Base-by-base conservation (phyloP, 2,888 invertebrate species). In the Ceratothoa steindachneri region DNA sequence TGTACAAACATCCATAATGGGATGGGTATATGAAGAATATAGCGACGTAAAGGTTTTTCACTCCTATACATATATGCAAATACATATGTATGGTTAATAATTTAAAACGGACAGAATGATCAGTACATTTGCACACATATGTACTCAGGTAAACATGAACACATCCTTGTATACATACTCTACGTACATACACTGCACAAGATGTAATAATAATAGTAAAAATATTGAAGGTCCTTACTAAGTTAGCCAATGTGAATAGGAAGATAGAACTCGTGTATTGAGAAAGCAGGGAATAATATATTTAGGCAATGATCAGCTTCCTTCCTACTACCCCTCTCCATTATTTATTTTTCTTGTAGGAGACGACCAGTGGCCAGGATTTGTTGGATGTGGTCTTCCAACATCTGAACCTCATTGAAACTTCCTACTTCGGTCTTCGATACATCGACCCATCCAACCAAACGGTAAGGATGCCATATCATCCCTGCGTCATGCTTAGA, bases 391-490 rank as follows among this genome's bases (percentile, higher is more conserved):
- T 93, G 81, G 95, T 96, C 69, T 96, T 93, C 85, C 89, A 92
- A 81, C 93, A 96, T 84, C 88, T 97, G 82, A 96, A 97, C 86
- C 89, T 97, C 74, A 87, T 96, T 84, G 97, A 97, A 86, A 96
- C 96, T 69, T 93, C 95, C 80, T 97, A 97, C 86, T 97, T 97
- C 85, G 97, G 97, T 69, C 89, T 97, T 67, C 90, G 97, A 80
- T 97, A 92, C 84, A 89, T 97, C 77, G 96, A 97, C 85, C 89
- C 91, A 82, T 93, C 93, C 82, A 95, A 93, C 84, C 97, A 97
- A 88, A 93, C 96, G 87, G 95, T 95, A 88, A 90, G 89, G 84
- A 67, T 3, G 30, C 55, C 7, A 31, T 15, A 19, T 22, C n/a
- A n/a, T n/a, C n/a, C n/a, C n/a, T n/a, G n/a, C n/a, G n/a, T n/a